Conservation (phyloP, 2,113 vertebrate genomes). For the Tympanuchus pallidicinctus region DNA sequence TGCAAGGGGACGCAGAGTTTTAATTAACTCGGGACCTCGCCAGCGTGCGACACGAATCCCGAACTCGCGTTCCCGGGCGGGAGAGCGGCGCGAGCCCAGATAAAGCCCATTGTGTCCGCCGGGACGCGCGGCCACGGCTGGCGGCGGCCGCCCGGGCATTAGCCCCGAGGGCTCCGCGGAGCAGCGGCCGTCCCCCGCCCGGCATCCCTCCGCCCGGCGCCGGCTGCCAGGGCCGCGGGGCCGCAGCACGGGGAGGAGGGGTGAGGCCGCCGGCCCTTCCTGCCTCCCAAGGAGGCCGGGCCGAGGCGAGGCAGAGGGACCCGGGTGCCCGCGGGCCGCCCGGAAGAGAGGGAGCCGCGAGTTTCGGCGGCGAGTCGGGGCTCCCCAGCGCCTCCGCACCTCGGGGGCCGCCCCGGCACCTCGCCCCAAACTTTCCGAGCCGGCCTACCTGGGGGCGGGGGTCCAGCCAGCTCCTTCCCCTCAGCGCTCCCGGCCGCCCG, state of each 20-base stretch:
- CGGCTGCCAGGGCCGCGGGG: no score
- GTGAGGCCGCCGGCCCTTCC: background rate
- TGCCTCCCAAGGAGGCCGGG: background rate
- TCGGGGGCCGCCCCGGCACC: background rate
- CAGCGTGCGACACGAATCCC: background rate
- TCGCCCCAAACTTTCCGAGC: conserved; percentile 4
- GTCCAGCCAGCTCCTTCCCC: conserved; percentile 3
- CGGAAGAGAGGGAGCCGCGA: background rate
- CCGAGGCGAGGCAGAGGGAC: background rate
- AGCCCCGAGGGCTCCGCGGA: background rate
- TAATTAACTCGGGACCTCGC: conserved; percentile 13
- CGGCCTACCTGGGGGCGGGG: conserved; percentile 29
- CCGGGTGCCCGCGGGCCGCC: background rate
- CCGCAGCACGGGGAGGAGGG: no score
- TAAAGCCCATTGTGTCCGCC: conserved; percentile 22
- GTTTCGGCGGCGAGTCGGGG: background rate
- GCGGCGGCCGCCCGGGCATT: background rate
- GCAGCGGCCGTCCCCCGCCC: background rate
- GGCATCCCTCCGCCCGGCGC: no score
- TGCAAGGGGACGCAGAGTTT: conserved; percentile 28
- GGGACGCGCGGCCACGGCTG: background rate
- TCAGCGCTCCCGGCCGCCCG: conserved; percentile 11
- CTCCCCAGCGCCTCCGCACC: background rate
- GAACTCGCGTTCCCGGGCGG: background rate
- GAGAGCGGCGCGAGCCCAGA: background rate